Conservation (phyloP, 2,113 vertebrate genomes). For the Pristiophorus japonicus region DNA sequence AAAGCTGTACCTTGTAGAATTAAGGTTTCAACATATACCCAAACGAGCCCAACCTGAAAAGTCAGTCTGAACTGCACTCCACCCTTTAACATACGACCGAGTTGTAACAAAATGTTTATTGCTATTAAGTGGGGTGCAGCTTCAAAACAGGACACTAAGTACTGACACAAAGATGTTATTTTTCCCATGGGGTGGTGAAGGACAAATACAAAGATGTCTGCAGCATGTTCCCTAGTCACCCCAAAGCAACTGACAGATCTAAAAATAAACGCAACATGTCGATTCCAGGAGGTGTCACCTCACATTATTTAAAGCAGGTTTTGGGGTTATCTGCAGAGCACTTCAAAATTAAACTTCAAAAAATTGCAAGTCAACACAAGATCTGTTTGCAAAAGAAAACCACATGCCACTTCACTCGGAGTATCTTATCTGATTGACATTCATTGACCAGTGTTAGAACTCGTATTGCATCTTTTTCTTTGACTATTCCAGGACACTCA, state of each 20-base stretch:
- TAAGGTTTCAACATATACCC: background rate
- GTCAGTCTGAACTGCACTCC: background rate
- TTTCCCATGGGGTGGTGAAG: background rate
- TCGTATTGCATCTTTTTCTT: background rate
- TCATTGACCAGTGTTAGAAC: background rate
- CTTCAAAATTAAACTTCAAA: background rate
- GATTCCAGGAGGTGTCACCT: background rate
- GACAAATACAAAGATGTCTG: background rate
- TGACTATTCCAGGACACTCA: background rate
- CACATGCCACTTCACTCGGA: background rate
- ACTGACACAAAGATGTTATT: background rate
- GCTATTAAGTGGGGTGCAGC: background rate
- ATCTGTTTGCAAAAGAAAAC: background rate
- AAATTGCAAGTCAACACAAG: background rate
- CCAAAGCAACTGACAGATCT: background rate
- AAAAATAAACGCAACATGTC: background rate
- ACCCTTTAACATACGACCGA: background rate
- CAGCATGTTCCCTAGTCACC: background rate
- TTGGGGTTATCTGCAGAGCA: background rate
- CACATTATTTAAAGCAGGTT: background rate
- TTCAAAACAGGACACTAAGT: background rate
- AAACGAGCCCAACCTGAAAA: background rate
- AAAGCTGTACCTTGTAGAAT: background rate
- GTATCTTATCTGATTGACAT: background rate
- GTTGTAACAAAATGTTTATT: background rate